A percentile compares a stretch with the other conserved stretches of the same genome.
Evolutionary conservation across 2,797 vertebrate species (phyloP).

Genomic region (Acrossocheilus wenchowensis): DNA sequence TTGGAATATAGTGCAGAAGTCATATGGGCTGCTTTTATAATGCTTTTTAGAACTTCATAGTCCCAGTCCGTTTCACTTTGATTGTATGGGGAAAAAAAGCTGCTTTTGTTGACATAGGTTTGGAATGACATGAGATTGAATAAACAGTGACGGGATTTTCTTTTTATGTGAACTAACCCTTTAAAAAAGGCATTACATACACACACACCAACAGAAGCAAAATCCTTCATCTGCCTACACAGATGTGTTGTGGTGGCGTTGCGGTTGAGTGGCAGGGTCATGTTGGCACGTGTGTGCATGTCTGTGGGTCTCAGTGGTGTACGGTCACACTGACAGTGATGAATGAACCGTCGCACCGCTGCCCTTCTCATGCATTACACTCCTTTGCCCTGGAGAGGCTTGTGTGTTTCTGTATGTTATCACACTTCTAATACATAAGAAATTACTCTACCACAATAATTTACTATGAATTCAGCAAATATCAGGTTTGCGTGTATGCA

Average conservation of each 20-base stretch:
- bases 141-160: background rate
- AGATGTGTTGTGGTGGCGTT: conserved; percentile 45
- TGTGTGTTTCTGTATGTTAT: conserved; percentile 59
- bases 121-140: background rate
- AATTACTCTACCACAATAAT: background rate
- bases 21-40: background rate
- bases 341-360: conserved; percentile 76
- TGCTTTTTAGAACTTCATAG: background rate
- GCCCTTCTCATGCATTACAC: conserved; percentile 68
- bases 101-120: background rate
- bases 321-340: conserved; percentile 76
- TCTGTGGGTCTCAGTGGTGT: conserved; percentile 60
- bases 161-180: background rate
- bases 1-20: background rate
- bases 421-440: background rate
- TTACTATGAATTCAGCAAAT: background rate
- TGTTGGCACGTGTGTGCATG: conserved; percentile 22
- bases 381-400: conserved; percentile 69
- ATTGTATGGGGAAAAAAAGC: background rate
- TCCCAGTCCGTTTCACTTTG: background rate
- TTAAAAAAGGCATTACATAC: background rate
- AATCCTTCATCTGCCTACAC: background rate
- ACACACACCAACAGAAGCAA: background rate
- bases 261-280: conserved; percentile 33
- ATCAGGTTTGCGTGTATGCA: background rate